These are phyloP conservation scores for Lophotis ruficrista DNA, from an alignment of 2,113 vertebrate genomes.

Conservation along the genomic window DNA sequence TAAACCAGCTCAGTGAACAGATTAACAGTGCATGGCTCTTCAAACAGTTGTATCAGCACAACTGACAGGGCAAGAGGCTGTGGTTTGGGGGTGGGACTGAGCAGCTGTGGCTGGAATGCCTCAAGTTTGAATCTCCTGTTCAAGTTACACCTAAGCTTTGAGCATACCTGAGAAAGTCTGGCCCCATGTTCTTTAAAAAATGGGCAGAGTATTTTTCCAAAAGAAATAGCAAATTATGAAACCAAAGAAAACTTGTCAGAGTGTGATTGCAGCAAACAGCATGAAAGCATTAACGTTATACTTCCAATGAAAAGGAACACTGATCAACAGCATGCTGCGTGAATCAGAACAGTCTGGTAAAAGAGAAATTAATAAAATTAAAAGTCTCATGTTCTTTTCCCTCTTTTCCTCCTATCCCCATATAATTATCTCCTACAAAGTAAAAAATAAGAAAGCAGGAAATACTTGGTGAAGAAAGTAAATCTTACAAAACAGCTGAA, in stretches of 20 bases:
- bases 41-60: conserved; percentile 26
- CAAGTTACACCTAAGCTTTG: neutral
- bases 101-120: neutral
- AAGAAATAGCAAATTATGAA: neutral
- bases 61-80: neutral
- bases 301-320: neutral
- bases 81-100: neutral
- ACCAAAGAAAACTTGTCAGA: neutral
- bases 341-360: neutral
- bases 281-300: neutral
- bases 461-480: neutral
- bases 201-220: neutral
- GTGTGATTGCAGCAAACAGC: neutral
- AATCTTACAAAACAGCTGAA: neutral
- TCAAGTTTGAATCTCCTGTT: neutral
- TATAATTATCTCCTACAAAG: neutral
- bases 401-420: neutral
- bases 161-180: neutral
- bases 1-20: conserved; percentile 16
- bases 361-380: neutral
- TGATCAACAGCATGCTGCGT: neutral
- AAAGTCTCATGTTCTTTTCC: neutral
- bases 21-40: neutral
- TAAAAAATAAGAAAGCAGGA: neutral
- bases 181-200: neutral